Base-by-base conservation (phyloP, 2,888 invertebrate genomes). In the Rotaria socialis region DNA sequence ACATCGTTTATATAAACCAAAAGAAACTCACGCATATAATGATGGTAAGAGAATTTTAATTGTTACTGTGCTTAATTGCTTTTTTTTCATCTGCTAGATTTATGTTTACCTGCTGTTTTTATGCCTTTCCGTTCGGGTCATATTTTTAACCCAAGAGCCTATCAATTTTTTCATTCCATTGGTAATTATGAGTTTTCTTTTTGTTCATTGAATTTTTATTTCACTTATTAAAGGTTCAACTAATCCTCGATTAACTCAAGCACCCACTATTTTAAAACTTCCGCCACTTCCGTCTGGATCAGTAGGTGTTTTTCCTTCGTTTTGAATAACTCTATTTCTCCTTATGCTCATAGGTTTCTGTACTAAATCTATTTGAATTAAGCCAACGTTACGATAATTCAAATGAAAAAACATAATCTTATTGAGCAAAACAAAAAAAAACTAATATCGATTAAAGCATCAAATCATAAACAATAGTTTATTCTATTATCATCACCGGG, bases 131-230 rank as follows among this genome's bases (percentile, higher is more conserved):
- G 88, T 85, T 89, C 89, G 8, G 24, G 35, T 22, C 56, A 85
- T 60, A 88, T 90, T 85, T 91, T 88, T 88, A 91, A 91, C 88
- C 91, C 91, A 3, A 87, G 91, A 86, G 91, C 91, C 24, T 90
- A 89, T 87, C 89, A 90, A 87, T 91, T 90, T 87, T 91, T 91
- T 88, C 91, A 91, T 87, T 89, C 91, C 0, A 90, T 89, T 88
- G 91, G 90, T 89, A 88, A 87, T 10, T 58, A 27, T n/a, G 50
- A 55, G 2, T 0, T 56, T 47, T 6, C 41, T 22, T 19, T 0
- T n/a, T n/a, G 4, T 19, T 41, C 27, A 16, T 3, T 35, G 6
- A 7, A 14, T 16, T 22, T 52, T n/a, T 35, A 35, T 50, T n/a
- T n/a, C 0, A 41, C 35, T 67, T n/a, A 67, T 19, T 27, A 16